phyloP scores from a whole-genome alignment of 2,797 vertebrate genomes.

The Malurus splendens region DNA sequence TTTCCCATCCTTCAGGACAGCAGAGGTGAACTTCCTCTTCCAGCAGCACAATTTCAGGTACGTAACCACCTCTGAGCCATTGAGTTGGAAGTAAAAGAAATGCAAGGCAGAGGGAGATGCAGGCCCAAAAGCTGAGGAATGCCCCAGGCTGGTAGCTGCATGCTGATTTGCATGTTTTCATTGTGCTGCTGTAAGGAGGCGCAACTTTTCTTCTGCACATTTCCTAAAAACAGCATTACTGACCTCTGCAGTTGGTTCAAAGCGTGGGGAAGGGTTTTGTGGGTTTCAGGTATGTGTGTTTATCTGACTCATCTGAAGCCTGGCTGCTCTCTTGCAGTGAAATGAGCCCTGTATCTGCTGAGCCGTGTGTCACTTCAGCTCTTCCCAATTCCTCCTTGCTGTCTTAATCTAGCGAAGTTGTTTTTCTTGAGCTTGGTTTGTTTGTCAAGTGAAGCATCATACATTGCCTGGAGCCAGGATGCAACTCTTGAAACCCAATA shows the following conservation, averaged over 20 bases:
- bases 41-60: background rate
- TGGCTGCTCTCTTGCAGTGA: background rate
- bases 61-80: background rate
- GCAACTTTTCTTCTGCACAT: background rate
- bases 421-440: conserved; percentile 9
- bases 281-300: background rate
- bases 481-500: background rate
- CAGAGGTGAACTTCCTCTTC: background rate
- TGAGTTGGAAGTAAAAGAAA: background rate
- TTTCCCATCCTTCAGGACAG: background rate
- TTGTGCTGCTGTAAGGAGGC: background rate
- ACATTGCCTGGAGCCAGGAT: conserved; percentile 23
- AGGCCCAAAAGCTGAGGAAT: background rate
- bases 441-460: conserved; percentile 20
- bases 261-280: background rate
- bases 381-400: background rate
- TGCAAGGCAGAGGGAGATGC: background rate
- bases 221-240: background rate
- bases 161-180: background rate
- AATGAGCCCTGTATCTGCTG: background rate
- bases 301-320: background rate
- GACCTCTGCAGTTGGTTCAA: background rate
- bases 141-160: background rate
- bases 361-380: background rate
- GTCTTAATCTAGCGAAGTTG: background rate